Base-by-base conservation (phyloP, 2,888 invertebrate genomes). In the Scaptomyza reducta region DNA sequence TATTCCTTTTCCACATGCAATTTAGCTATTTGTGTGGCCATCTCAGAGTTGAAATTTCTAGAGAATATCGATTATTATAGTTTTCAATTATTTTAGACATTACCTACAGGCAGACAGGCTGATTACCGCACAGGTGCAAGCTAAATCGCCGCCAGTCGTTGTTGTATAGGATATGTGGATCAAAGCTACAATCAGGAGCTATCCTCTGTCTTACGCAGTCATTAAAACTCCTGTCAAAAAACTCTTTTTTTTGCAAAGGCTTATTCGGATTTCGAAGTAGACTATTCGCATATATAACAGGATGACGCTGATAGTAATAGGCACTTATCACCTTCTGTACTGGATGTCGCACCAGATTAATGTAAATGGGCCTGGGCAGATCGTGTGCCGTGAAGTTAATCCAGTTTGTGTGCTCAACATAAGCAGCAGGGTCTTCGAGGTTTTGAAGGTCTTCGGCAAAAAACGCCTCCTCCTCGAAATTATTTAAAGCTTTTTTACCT, bases 271-370 rank as follows among this genome's bases (percentile, higher is more conserved):
- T 70, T 0, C 72, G 70, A 4, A 68, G 53, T 18, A 83, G 3
- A 0, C 1, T 7, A n/a, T 87, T 88, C n/a, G 64, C 77, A 54
- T 70, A 84, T 41, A 75, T n/a, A 7, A 56, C 9, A 1, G 89
- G 89, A 55, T 87, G 84, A 0, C 89, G 74, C 4, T 96, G 95
- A 91, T 97, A 97, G 92, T 97, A 97, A 91, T 97, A 97, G 95
- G 97, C 97, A 5, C 96, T 97, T 84, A 97, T 97, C 11, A 97
- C 96, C 51, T 97, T 93, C 90, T 97, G 96, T 44, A 97, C 95
- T 0, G 97, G 97, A 92, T 97, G 97, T 25, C 97, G 94, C 1
- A 97, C 96, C 75, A 97, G 92, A 92, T 97, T 97, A 77, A 97
- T 95, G 92, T 97, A 97, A 86, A 97, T 96, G 1, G 97, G 97